Conservation (phyloP, 2,797 vertebrate genomes). For the Hybognathus amarus region DNA sequence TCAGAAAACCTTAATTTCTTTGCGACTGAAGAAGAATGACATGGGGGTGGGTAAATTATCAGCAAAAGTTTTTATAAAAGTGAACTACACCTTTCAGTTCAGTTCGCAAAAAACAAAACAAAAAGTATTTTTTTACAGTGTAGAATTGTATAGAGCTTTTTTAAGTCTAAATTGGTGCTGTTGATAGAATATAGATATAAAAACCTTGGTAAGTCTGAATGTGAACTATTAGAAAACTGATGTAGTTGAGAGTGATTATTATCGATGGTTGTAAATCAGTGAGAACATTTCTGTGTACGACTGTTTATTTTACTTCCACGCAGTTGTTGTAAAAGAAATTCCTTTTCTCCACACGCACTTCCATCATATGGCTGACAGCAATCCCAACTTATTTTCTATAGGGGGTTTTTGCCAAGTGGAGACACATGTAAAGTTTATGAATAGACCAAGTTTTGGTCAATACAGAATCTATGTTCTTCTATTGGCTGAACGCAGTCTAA, state of each 20-base stretch:
- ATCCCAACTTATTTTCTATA: constrained; percentile 39
- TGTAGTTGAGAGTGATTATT: neutral
- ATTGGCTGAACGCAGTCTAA: constrained; percentile 54
- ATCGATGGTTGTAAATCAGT: constrained; percentile 16
- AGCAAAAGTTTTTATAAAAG: no score
- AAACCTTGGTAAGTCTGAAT: neutral
- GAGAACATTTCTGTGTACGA: constrained; percentile 37
- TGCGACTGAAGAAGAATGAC: no score
- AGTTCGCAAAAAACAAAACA: no score
- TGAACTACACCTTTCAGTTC: no score
- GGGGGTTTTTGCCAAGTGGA: constrained; percentile 51
- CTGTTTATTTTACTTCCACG: constrained; percentile 55
- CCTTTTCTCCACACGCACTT: constrained; percentile 41
- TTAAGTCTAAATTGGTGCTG: no score
- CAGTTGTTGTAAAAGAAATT: constrained; percentile 54
- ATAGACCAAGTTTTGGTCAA: constrained; percentile 57
- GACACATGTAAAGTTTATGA: constrained; percentile 63
- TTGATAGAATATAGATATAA: neutral
- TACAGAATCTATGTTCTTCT: constrained; percentile 64
- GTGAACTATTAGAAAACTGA: constrained; percentile 5
- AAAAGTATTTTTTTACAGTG: neutral
- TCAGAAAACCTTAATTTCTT: no score
- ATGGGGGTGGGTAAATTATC: no score
- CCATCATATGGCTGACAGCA: constrained; percentile 53
- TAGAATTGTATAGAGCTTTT: neutral